Conservation (phyloP, 1,140 invertebrate species). For the Dendrolimus punctatus region DNA sequence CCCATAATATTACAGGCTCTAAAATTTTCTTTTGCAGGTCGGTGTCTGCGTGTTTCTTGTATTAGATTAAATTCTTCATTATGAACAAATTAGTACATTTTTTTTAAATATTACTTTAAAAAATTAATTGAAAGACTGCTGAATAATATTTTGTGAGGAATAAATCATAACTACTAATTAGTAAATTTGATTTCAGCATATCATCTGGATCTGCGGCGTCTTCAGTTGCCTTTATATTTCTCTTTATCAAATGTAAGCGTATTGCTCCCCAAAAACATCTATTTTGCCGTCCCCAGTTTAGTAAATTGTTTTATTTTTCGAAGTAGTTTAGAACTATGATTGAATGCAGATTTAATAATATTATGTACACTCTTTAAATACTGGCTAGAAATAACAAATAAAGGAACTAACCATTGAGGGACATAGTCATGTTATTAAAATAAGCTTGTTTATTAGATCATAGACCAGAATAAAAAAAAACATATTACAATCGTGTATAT, state of each 20-base stretch:
- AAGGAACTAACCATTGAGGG: too few species aligned
- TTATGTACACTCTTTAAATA: too few species aligned
- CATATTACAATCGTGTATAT: too few species aligned
- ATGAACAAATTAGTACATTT: neutral
- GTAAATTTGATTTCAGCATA: slow-evolving; percentile 7
- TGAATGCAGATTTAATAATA: too few species aligned
- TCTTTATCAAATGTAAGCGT: neutral
- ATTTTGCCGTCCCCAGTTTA: too few species aligned
- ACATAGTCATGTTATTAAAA: too few species aligned
- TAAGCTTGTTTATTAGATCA: too few species aligned
- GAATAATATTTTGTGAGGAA: neutral
- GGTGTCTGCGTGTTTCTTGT: slow-evolving; percentile 9
- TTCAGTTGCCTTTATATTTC: neutral
- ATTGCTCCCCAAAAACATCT: neutral
- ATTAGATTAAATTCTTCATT: slow-evolving; percentile 2
- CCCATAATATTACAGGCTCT: slow-evolving; percentile 13
- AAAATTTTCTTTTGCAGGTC: slow-evolving; percentile 22
- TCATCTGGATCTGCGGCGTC: slow-evolving; percentile 1
- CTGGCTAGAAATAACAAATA: too few species aligned
- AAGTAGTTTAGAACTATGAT: too few species aligned
- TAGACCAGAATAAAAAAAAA: too few species aligned
- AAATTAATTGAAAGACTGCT: neutral
- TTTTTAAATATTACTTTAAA: neutral
- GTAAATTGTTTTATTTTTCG: too few species aligned
- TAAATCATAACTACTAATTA: slow-evolving; percentile 2